Base-by-base conservation (phyloP, 2,113 vertebrate genomes). In the Strix uralensis region DNA sequence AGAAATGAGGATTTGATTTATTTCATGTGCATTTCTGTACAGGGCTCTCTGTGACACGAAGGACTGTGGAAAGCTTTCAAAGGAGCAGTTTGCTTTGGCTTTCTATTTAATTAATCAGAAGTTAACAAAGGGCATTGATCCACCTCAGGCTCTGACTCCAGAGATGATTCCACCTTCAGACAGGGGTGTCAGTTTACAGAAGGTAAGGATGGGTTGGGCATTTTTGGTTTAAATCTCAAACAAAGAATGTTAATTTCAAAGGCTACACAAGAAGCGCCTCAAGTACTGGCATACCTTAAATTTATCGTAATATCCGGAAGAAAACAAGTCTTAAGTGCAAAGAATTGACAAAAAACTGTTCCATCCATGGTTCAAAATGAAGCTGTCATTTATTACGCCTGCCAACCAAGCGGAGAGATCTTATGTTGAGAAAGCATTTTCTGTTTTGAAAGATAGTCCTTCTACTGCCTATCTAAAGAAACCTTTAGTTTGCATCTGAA, bases 111-210 rank as follows among this genome's bases (percentile, higher is more conserved):
- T 99, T 97, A 99, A 99, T 97, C 99, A 99, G 97, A 99, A 99
- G 97, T 96, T 99, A 94, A 98, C 97, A 29, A 99, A 99, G 96
- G 99, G 99, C 81, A 96, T 98, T 80, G 99, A 99, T 74, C 99
- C 99, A 81, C 99, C 99, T 77, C 99, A 99, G 85, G 97, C 86
- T 83, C 98, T 99, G 80, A 97, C 98, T 87, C 97, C 98, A 25
- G 99, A 99, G 72, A 99, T 99, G 99, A 98, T 99, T 81, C 99
- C 99, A 92, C 99, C 99, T 32, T 99, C 99, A 46, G 99, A 99
- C 94, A 98, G 98, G 65, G 66, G 78, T 61, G 96, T 97, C 38
- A 97, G 79, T 73, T 96, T 98, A 86, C 99, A 98, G 92, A 99
- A 98, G 98, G 99, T 99, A 98, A 98, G 96, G 74, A 67, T 69